A percentile compares a stretch with the other conserved stretches of the same genome.
Conservation (phyloP, 2,113 vertebrate genomes). For the Polypterus senegalus region DNA sequence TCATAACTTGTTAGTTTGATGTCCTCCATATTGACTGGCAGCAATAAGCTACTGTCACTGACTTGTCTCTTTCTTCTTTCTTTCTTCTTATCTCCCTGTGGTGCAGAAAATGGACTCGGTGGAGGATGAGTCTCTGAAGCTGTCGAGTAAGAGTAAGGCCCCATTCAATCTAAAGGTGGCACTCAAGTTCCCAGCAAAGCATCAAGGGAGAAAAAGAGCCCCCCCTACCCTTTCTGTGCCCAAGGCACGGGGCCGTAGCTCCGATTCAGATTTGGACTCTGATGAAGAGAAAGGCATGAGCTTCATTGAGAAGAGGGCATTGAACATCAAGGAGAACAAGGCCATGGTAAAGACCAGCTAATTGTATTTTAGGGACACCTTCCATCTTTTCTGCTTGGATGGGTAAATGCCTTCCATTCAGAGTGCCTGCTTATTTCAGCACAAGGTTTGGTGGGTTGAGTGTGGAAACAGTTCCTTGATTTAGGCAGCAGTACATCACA, state of each 20-base stretch:
- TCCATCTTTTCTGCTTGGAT: background rate
- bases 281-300: slow-evolving; percentile 57
- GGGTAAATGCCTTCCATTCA: background rate
- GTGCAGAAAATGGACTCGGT: slow-evolving; percentile 36
- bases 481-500: too few species aligned
- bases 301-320: slow-evolving; percentile 78
- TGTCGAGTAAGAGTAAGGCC: slow-evolving; percentile 29
- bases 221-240: slow-evolving; percentile 26
- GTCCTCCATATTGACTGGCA: too few species aligned
- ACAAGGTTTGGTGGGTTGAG: too few species aligned
- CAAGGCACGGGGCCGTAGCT: slow-evolving; percentile 7
- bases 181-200: slow-evolving; percentile 65
- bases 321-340: slow-evolving; percentile 97
- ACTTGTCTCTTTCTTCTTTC: too few species aligned
- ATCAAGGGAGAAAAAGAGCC: slow-evolving; percentile 29
- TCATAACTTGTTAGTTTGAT: too few species aligned
- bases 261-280: slow-evolving; percentile 35
- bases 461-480: too few species aligned
- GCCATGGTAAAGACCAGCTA: slow-evolving; percentile 64
- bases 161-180: slow-evolving; percentile 59
- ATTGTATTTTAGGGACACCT: too few species aligned
- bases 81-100: too few species aligned
- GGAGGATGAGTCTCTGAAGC: slow-evolving; percentile 23
- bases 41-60: too few species aligned
- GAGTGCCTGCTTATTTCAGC: too few species aligned